These are phyloP conservation scores for Tortricodes alternella DNA, from an alignment of 2,888 invertebrate genomes.

Conservation along the genomic window DNA sequence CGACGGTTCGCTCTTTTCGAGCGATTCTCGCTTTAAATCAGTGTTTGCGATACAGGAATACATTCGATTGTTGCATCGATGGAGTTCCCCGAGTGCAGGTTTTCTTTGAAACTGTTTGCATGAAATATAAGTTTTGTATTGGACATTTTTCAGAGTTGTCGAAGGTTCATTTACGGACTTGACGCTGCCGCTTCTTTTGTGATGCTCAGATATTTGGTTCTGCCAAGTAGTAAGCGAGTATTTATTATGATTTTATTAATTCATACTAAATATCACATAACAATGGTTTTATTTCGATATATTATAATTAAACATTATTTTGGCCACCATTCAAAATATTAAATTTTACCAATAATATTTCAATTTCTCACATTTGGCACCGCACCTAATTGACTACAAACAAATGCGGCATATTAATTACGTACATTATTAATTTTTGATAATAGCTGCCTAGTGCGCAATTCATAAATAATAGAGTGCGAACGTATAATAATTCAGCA, in stretches of 20 bases:
- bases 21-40: slow-evolving; percentile 29
- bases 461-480: slow-evolving; percentile 6
- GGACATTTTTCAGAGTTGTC: slow-evolving; percentile 21
- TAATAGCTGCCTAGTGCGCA: background rate
- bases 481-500: background rate
- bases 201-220: background rate
- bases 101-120: slow-evolving; percentile 25
- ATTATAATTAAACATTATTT: too few species aligned
- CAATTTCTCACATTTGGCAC: background rate
- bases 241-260: too few species aligned
- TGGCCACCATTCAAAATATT: background rate
- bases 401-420: slow-evolving; percentile 21
- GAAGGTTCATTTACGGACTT: slow-evolving; percentile 20
- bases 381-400: slow-evolving; percentile 18
- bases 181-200: slow-evolving; percentile 17
- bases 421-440: slow-evolving; percentile 10
- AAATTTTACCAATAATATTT: background rate
- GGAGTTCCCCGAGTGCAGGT: slow-evolving; percentile 14
- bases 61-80: slow-evolving; percentile 25
- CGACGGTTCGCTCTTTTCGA: slow-evolving; percentile 17
- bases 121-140: slow-evolving; percentile 28
- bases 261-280: too few species aligned
- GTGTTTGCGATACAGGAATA: slow-evolving; percentile 29
- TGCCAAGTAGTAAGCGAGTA: background rate
- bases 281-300: background rate